Evolutionary conservation across 2,797 vertebrate species (phyloP), one percentile per base, ranked within the genome.

Genomic region (Sebastes taczanowskii): DNA sequence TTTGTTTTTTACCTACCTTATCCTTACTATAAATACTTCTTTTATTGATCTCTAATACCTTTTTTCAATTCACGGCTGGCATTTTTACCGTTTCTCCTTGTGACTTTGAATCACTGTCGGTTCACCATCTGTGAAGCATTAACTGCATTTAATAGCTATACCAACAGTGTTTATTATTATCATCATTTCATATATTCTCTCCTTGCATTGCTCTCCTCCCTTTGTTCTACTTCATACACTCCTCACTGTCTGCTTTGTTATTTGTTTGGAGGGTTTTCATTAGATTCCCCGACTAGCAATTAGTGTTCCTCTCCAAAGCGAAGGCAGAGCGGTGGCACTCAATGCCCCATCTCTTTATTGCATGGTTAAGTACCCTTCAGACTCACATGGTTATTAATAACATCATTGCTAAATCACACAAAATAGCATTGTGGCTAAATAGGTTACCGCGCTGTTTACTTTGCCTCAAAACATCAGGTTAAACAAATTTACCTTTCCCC

Each of bases 371-470:
- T 94, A 94, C 92, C 88, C 92, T 94, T 94, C 92, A 93, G 82
- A 90, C 88, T 92, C 84, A 76, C 88, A 78, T 85, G 77, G 86
- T 92, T 95, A 95, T 96, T 95, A 95, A 95, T 95, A 95, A 92
- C 86, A 90, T 88, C 81, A 89, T 89, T 87, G 81, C 85, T 87
- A 91, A 92, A 93, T 92, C 81, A 86, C 90, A 90, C 76, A 89
- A 90, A 87, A 91, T 88, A 88, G 73, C 69, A 91, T 53, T 84
- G 85, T 59, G 32, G 77, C 71, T 88, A 91, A 90, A 88, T 92
- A 89, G 91, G 93, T 94, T 93, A 93, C 79, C 13, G 42, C 64
- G 59, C 74, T 89, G 89, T 94, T 93, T 90, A 83, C 88, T 89
- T 91, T 93, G 86, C 86, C 91, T 92, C 82, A 89, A 92, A 93